Evolutionary conservation across 2,888 invertebrate genomes (phyloP).

Genomic region (Auanema freiburgensis): DNA sequence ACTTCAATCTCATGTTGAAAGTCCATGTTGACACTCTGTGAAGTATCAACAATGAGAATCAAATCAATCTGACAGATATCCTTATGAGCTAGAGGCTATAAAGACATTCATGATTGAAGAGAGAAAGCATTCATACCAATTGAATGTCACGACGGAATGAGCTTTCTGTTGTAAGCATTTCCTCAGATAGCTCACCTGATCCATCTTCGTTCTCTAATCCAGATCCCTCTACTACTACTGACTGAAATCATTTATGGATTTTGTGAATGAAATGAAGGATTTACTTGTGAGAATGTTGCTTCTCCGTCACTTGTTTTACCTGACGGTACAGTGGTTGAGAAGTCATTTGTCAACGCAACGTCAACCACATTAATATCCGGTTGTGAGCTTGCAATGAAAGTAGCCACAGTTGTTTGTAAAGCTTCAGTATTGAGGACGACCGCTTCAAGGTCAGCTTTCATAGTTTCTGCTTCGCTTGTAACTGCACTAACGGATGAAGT

Average conservation of each 20-base stretch:
- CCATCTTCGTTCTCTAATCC: constrained; percentile 1
- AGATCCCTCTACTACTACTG: too few relatives aligned
- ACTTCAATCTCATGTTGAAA: constrained; percentile 19
- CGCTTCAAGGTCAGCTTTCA: too few relatives aligned
- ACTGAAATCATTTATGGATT: not conserved
- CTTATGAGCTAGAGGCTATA: not conserved
- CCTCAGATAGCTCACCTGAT: not conserved
- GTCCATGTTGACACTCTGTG: constrained; percentile 32
- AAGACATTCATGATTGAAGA: not conserved
- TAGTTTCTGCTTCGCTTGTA: not conserved
- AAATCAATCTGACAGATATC: constrained; percentile 37
- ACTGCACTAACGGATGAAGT: not conserved
- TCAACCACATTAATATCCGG: not conserved
- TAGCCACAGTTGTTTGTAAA: too few relatives aligned
- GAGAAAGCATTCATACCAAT: not conserved
- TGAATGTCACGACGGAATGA: too few relatives aligned
- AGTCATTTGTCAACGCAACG: not conserved
- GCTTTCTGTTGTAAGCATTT: not conserved
- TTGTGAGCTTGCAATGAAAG: not conserved
- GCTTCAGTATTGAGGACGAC: too few relatives aligned
- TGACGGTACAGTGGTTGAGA: not conserved
- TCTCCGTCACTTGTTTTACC: not conserved
- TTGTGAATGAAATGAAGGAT: too few relatives aligned
- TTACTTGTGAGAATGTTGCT: not conserved
- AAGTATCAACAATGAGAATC: constrained; percentile 44